Evolutionary conservation across 1,140 invertebrate genomes (phyloP).

Genomic region (Drosophila ficusphila): DNA sequence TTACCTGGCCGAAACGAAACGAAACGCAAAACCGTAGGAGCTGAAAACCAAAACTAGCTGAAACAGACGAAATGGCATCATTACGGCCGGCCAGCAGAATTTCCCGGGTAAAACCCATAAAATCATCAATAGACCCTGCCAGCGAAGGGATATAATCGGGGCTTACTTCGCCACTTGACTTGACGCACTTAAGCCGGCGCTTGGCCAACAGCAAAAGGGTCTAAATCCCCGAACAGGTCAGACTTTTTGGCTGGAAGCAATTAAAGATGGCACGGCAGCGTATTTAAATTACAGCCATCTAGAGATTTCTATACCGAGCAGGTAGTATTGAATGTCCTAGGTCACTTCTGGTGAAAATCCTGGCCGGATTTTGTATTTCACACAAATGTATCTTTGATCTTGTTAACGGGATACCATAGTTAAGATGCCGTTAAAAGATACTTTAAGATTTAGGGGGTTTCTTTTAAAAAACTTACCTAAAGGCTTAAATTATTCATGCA

Average conservation of each 20-base stretch:
- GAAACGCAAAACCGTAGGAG: too few relatives aligned
- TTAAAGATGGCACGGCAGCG: constrained; percentile 19
- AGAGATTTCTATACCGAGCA: not conserved
- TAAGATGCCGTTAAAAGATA: constrained; percentile 1
- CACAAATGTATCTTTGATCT: constrained; percentile 7
- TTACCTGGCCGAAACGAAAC: constrained; percentile 32
- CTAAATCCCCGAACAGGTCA: constrained; percentile 26
- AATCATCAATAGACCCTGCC: constrained; percentile 65
- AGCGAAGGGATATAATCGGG: constrained; percentile 15
- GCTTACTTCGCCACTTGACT: constrained; percentile 39
- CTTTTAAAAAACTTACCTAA: too few relatives aligned
- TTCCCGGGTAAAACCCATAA: constrained; percentile 78
- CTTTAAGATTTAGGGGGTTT: not conserved
- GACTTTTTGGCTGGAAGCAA: constrained; percentile 31
- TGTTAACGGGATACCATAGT: not conserved
- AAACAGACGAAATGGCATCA: constrained; percentile 68
- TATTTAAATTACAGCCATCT: constrained; percentile 17
- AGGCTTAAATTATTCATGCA: too few relatives aligned
- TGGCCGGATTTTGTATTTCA: not conserved
- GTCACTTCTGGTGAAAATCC: constrained; percentile 26
- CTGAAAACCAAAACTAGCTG: not conserved
- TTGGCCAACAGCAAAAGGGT: constrained; percentile 15
- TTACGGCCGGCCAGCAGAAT: constrained; percentile 52
- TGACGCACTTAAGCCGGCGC: constrained; percentile 50
- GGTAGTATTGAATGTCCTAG: constrained; percentile 2